phyloP scores from a whole-genome alignment of 2,113 vertebrate genomes.

The Smithornis capensis region DNA sequence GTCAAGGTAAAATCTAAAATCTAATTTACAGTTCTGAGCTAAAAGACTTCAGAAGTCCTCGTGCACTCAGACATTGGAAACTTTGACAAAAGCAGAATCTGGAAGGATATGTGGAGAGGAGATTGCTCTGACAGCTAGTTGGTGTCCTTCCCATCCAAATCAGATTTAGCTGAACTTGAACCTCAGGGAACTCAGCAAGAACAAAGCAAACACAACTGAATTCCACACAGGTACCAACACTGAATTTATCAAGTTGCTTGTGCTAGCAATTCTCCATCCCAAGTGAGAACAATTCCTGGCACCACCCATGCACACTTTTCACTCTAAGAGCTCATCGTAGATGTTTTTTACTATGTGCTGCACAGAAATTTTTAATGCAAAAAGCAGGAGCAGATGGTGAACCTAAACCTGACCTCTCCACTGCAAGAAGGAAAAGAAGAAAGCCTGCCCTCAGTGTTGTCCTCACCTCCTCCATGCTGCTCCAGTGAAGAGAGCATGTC shows the following conservation, averaged over 20 bases:
- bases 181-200: not conserved
- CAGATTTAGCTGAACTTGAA: not conserved
- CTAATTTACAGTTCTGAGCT: not conserved
- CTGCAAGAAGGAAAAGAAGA: not conserved
- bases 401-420: not conserved
- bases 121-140: not conserved
- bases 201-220: not conserved
- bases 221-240: not conserved
- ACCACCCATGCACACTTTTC: not conserved
- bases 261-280: not conserved
- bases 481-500: not conserved
- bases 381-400: constrained; percentile 20
- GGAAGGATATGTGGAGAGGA: not conserved
- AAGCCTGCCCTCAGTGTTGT: not conserved
- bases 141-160: not conserved
- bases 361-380: not conserved
- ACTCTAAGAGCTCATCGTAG: not conserved
- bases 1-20: not conserved
- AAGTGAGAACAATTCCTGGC: constrained; percentile 52
- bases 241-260: not conserved
- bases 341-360: not conserved
- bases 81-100: not conserved
- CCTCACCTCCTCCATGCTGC: constrained; percentile 5
- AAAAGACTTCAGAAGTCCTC: not conserved
- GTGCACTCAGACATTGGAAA: not conserved